Evolutionary conservation across 2,888 invertebrate species (phyloP), one percentile per base, ranked within the genome.

Genomic region (Leptopterna dolabrata): DNA sequence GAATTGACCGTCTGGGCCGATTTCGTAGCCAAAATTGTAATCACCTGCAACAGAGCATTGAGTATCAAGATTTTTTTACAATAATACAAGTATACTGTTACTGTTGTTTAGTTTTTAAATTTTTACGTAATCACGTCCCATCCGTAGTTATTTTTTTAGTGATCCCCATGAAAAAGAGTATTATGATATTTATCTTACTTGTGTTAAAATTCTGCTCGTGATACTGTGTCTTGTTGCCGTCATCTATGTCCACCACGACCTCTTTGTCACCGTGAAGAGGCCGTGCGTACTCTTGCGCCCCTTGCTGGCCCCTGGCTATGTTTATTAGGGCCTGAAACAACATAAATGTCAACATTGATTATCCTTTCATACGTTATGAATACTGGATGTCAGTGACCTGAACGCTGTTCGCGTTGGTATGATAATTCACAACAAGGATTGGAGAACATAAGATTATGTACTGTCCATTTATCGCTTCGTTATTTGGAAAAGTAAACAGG

Each of bases 11-110:
- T 94, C 94, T 2, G 95, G 95, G 87, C 94, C 95, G 85, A 96
- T 94, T 91, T 96, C 95, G 91, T 96, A 96, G 88, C 96, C 96
- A 91, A 95, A 96, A 91, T 95, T 95, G 91, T 96, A 96, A 89
- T 95, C 94, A 92, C 93, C 96, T 95, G 91, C 73, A 91, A 91
- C 88, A 88, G 88, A 88, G 87, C n/a, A n/a, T n/a, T n/a, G n/a
- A n/a, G 36, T 36, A 7, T 36, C 7, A 7, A 36, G 36, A 36
- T 27, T 24, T 6, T 19, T 16, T 19, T 6, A 19, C 55, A 55
- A 6, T 19, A 55, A 6, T 9, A 19, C 7, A 36, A 36, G 7
- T 55, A 55, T 19, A 9, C 24, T 55, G n/a, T 55, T 47, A 47
- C 14, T 47, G 47, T 14, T 14, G 11, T 14, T 14, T 47, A 14